Base-by-base conservation (phyloP, 2,888 invertebrate species). In the Calameuta pallipes region DNA sequence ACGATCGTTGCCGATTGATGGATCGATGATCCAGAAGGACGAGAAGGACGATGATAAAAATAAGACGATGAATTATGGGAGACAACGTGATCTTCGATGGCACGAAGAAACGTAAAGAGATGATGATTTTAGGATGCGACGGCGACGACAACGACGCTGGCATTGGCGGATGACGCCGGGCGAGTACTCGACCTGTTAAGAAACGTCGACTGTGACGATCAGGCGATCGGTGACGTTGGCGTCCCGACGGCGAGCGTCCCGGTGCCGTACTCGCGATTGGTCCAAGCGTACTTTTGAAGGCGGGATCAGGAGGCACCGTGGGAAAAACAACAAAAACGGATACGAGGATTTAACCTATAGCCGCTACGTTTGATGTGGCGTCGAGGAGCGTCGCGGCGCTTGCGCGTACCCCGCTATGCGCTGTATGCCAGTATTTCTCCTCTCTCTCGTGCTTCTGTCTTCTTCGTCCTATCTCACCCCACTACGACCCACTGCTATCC, bases 331-430 rank as follows among this genome's bases (percentile, higher is more conserved):
- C 87, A 89, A 90, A 90, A 90, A 89, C 87, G 85, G 84, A 85
- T 83, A 86, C 86, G 87, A 90, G 90, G 91, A 91, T 91, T 91
- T 91, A 91, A 91, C 91, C 91, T 91, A 91, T 91, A 91, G 91
- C 89, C 87, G 88, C 87, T 89, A 91, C 89, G 90, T 91, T 91
- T 91, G 91, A 91, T 83, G 88, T 85, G 87, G 85, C 84, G 85
- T 84, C 87, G 87, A 82, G 82, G 83, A 83, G 83, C 86, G 85
- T 83, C 87, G 83, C 83, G 83, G 86, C 88, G 88, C 88, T 81
- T 87, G 89, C 89, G 89, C 88, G 41, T 34, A 56, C 71, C 56
- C 73, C 33, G 74, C 36, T 73, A 33, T 41, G 33, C 73, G 74
- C 56, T 36, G n/a, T 11, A 35, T 35, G 56, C 68, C 73, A 69